These are phyloP conservation scores for Drosophila neonasuta DNA, from an alignment of 2,888 invertebrate genomes.

Conservation along the genomic window DNA sequence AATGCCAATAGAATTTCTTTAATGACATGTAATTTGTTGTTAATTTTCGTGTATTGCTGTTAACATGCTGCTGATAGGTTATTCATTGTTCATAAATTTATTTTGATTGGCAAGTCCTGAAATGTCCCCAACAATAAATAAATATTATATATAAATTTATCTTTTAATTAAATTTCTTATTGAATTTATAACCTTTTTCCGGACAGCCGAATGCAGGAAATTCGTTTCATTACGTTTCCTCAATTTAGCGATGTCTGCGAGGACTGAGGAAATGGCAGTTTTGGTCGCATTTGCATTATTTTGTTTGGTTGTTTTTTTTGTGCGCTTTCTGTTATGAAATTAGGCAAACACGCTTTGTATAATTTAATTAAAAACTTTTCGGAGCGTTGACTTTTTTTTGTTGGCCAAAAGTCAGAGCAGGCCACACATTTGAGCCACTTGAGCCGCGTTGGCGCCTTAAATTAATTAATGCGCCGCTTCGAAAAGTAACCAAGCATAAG, in stretches of 20 bases:
- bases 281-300: constrained; percentile 21
- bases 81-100: not conserved
- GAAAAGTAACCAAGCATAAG: constrained; percentile 63
- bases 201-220: constrained; percentile 5
- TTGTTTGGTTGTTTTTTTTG: constrained; percentile 2
- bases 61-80: not conserved
- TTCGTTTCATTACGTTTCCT: not conserved
- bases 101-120: not conserved
- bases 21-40: not conserved
- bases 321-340: constrained; percentile 45
- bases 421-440: constrained; percentile 57
- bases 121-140: not conserved
- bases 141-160: not conserved
- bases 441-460: constrained; percentile 52
- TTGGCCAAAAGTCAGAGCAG: constrained; percentile 53
- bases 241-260: not conserved
- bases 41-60: not conserved
- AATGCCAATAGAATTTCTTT: not conserved
- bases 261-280: not conserved
- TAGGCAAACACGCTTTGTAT: constrained; percentile 62
- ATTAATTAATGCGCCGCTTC: constrained; percentile 69
- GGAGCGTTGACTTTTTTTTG: constrained; percentile 52
- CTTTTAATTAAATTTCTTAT: not conserved
- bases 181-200: not conserved
- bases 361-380: constrained; percentile 73